A percentile compares a stretch with the other conserved stretches of the same genome.
These are phyloP conservation scores for Bhutanitis thaidina DNA, from an alignment of 2,888 invertebrate genomes.

Conservation along the genomic window DNA sequence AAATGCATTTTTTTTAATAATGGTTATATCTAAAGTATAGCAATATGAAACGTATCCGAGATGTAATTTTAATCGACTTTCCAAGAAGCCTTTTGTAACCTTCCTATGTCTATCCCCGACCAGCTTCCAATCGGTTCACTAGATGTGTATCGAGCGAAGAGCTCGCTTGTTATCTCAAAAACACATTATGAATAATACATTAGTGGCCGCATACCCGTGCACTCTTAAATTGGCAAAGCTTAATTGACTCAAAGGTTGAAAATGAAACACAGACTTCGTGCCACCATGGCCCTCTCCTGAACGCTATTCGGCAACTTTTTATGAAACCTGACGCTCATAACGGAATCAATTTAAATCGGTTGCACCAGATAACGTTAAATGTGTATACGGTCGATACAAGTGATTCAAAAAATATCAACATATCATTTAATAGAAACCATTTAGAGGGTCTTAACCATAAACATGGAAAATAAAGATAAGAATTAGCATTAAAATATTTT, in stretches of 20 bases:
- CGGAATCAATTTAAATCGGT: slow-evolving; percentile 53
- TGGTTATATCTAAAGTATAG: no score
- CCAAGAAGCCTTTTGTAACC: slow-evolving; percentile 39
- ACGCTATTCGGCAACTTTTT: slow-evolving; percentile 48
- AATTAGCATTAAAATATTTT: background rate
- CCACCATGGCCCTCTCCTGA: slow-evolving; percentile 25
- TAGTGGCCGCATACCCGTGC: slow-evolving; percentile 59
- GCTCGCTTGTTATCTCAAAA: slow-evolving; percentile 78
- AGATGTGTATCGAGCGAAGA: slow-evolving; percentile 76
- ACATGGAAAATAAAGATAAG: no score
- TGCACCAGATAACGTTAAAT: slow-evolving; percentile 33
- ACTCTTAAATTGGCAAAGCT: slow-evolving; percentile 74
- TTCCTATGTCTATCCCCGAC: slow-evolving; percentile 46
- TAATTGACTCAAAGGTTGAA: slow-evolving; percentile 76
- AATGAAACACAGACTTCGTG: slow-evolving; percentile 57
- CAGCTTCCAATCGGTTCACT: slow-evolving; percentile 63
- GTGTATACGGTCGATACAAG: slow-evolving; percentile 6
- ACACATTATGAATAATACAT: slow-evolving; percentile 79
- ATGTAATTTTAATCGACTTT: slow-evolving; percentile 60
- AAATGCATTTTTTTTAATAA: no score
- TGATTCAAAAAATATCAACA: background rate
- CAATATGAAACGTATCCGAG: no score
- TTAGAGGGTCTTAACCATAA: no score
- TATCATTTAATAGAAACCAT: background rate
- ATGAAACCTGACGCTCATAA: slow-evolving; percentile 41